phyloP scores from a whole-genome alignment of 2,888 invertebrate species.

The Polietes domitor region DNA sequence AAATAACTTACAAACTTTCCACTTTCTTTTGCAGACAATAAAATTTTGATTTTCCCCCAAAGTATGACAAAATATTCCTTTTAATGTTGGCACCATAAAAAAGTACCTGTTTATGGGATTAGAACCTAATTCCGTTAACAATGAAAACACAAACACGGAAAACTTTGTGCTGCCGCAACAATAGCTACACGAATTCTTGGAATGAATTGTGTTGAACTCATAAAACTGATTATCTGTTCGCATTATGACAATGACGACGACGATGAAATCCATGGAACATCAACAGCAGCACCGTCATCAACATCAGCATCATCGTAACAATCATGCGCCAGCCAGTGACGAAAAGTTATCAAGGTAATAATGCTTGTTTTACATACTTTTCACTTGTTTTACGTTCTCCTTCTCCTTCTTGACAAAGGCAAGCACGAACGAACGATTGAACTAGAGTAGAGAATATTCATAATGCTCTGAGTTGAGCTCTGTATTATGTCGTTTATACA shows the following conservation, averaged over 20 bases:
- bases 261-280: conserved; percentile 48
- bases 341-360: conserved; percentile 63
- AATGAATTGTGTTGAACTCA: conserved; percentile 25
- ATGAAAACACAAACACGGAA: background rate
- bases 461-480: conserved; percentile 27
- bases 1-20: too few species aligned
- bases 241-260: conserved; percentile 12
- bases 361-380: conserved; percentile 54
- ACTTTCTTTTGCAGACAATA: too few species aligned
- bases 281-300: conserved; percentile 27
- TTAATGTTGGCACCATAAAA: background rate
- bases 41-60: too few species aligned
- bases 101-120: conserved; percentile 40
- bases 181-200: conserved; percentile 9
- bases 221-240: conserved; percentile 32
- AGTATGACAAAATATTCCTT: background rate
- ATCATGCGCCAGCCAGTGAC: background rate
- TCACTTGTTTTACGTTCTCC: conserved; percentile 23
- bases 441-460: conserved; percentile 5
- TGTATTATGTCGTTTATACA: background rate
- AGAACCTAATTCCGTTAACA: background rate
- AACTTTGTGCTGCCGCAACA: background rate
- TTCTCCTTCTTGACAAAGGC: conserved; percentile 11
- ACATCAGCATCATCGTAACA: conserved; percentile 39
- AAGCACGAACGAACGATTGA: conserved; percentile 29